Evolutionary conservation across 2,113 vertebrate genomes (phyloP).

Genomic region (Cervus canadensis): DNA sequence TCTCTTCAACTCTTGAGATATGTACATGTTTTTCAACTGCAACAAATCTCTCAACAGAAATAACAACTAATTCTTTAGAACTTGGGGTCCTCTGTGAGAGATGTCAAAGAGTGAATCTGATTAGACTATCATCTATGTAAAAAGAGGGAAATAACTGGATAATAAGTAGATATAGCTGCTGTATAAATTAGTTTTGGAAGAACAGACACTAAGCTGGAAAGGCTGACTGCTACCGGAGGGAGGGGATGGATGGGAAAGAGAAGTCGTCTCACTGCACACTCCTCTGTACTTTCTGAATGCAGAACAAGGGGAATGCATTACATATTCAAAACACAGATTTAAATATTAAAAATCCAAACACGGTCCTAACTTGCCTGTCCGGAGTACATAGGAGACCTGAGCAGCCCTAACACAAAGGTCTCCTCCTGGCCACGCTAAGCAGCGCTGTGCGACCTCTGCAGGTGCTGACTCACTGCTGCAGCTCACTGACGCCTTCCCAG

Average conservation of each 20-base stretch:
- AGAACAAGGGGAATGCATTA: background rate
- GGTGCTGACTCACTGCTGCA: background rate
- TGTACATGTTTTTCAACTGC: background rate
- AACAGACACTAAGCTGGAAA: background rate
- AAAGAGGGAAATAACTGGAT: background rate
- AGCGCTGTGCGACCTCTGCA: background rate
- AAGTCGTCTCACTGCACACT: background rate
- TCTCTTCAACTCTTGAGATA: background rate
- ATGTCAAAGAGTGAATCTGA: background rate
- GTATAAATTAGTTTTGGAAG: background rate
- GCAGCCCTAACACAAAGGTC: background rate
- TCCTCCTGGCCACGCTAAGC: background rate
- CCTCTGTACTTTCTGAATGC: background rate
- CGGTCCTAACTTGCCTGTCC: background rate
- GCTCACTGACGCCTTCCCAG: background rate
- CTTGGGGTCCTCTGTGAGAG: background rate
- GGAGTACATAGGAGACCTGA: background rate
- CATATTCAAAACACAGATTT: background rate
- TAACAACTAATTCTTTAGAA: background rate
- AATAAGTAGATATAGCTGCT: background rate
- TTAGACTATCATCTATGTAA: background rate
- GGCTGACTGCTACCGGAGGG: background rate
- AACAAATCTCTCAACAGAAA: conserved; percentile 6
- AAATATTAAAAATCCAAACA: background rate
- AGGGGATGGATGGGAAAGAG: background rate